phyloP scores from a whole-genome alignment of 2,888 invertebrate species.

The Hemaris fuciformis region DNA sequence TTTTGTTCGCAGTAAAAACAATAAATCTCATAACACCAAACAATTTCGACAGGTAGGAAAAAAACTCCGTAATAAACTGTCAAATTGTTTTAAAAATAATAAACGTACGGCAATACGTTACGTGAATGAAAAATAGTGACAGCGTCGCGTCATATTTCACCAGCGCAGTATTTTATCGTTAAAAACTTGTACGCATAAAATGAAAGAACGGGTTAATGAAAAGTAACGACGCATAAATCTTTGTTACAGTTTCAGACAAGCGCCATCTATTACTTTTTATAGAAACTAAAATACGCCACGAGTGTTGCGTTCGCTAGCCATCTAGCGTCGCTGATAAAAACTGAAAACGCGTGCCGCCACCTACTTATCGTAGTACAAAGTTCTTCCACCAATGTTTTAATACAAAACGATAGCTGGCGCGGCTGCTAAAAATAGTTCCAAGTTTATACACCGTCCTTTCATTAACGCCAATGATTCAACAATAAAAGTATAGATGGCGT shows the following conservation, averaged over 20 bases:
- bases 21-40: not conserved
- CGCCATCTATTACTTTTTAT: not conserved
- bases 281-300: not conserved
- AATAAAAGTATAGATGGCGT: not conserved
- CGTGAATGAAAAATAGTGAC: not conserved
- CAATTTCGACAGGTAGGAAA: not conserved
- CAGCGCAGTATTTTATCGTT: not conserved
- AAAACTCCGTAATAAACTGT: not conserved
- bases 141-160: not conserved
- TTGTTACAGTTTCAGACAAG: not conserved
- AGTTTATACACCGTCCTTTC: not conserved
- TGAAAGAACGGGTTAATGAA: conserved; percentile 5
- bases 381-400: too few relatives aligned
- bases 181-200: not conserved
- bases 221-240: conserved; percentile 1
- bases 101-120: not conserved
- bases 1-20: not conserved
- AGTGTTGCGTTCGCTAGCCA: too few relatives aligned
- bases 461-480: too few relatives aligned
- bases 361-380: not conserved
- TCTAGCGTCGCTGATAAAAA: not conserved
- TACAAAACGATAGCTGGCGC: not conserved
- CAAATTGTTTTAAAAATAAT: not conserved
- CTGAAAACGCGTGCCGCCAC: not conserved
- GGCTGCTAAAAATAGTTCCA: not conserved